A percentile compares a stretch with the other conserved stretches of the same genome.
phyloP scores from a whole-genome alignment of 2,888 invertebrate genomes.

The Caenorhabditis panamensis region DNA sequence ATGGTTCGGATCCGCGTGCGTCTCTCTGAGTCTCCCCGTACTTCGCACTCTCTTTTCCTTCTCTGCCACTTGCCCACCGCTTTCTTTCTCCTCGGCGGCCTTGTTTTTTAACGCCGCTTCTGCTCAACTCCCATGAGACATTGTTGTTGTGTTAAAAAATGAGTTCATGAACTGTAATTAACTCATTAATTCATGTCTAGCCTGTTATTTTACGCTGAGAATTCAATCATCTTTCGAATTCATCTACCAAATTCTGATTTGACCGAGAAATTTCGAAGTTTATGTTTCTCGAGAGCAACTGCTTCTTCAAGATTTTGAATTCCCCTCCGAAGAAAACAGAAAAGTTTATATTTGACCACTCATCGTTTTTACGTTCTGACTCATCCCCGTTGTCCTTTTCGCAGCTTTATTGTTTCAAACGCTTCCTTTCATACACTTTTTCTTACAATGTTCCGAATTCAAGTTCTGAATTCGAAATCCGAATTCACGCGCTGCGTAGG shows the following conservation, averaged over 20 bases:
- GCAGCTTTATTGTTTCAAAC: no score
- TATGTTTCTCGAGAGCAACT: no score
- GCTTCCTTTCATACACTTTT: no score
- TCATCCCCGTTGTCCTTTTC: no score
- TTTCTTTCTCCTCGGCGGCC: constrained; percentile 26
- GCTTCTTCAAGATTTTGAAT: no score
- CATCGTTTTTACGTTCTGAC: no score
- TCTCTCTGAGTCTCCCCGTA: constrained; percentile 86
- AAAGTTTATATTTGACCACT: neutral
- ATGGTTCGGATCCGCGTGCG: constrained; percentile 35
- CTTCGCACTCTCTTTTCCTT: constrained; percentile 84
- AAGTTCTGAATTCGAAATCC: no score
- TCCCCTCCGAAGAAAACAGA: neutral
- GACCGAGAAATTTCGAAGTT: no score
- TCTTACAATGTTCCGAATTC: no score
- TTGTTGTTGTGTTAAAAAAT: constrained; percentile 46
- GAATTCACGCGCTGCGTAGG: neutral
- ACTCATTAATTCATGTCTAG: neutral
- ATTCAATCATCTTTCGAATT: no score
- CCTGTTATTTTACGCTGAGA: neutral
- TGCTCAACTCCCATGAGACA: constrained; percentile 31
- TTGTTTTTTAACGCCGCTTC: constrained; percentile 51
- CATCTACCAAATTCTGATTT: no score
- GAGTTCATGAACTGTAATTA: constrained; percentile 7
- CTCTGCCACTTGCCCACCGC: constrained; percentile 21